Base-by-base conservation (phyloP, 2,888 invertebrate species). In the Hypomecis atomaria region DNA sequence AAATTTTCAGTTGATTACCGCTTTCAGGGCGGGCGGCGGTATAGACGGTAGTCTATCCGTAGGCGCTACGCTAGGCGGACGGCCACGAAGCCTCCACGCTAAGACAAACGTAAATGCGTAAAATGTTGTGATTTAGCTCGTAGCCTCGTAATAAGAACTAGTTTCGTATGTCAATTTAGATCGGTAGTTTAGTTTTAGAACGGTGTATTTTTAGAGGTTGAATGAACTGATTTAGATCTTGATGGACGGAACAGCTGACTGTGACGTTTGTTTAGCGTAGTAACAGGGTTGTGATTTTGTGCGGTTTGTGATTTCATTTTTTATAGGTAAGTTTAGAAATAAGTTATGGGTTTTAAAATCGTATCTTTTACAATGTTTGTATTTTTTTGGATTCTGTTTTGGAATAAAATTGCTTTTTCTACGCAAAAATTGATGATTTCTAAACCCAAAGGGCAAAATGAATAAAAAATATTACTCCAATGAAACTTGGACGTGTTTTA, bases 1-100 rank as follows among this genome's bases (percentile, higher is more conserved):
- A 64, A 71, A 78, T 78, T 77, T 82, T 78, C 78, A 78, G 78
- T 75, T 59, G 67, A 56, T 66, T 66, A 62, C 65, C 62, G 43
- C 56, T 52, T 48, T 50, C 59, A 63, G 78, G 86, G 83, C 85
- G 87, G 83, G 84, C 89, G 88, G 87, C 23, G 23, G 23, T 23
- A 23, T 85, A 88, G 90, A 83, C 89, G 88, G 86, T 86, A 89
- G 90, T 90, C 72, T 73, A 70, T 75, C 76, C 75, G 70, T 66
- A 65, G 78, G 73, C 81, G 83, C 76, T 71, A 79, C 73, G 76
- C 71, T 65, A 83, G 85, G 83, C 85, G 87, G 88, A 78, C 81
- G 85, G 73, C 71, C 74, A 67, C 69, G 66, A 76, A 79, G 77
- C 81, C 81, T 79, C 54, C 62, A 43, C 11, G 9, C 7, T 33